A percentile compares a stretch with the other conserved stretches of the same genome.
Evolutionary conservation across 2,113 vertebrate genomes (phyloP).

Genomic region (Nymphicus hollandicus): DNA sequence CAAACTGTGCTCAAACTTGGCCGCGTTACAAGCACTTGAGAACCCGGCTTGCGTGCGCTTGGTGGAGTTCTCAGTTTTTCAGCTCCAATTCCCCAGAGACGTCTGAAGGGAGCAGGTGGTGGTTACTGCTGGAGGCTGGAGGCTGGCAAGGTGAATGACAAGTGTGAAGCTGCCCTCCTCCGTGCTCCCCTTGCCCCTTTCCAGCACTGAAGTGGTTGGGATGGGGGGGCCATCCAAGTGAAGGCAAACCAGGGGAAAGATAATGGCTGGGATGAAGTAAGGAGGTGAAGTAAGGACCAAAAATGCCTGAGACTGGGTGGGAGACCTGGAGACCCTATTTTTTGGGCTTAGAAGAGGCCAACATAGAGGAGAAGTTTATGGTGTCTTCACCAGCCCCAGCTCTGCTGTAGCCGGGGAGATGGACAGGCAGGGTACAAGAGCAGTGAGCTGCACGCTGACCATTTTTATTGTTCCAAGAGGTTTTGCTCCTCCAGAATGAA

Average conservation of each 20-base stretch:
- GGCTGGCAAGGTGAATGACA: neutral
- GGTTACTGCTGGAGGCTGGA: neutral
- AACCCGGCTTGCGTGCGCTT: neutral
- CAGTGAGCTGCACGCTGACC: neutral
- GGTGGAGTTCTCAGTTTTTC: neutral
- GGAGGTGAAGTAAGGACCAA: neutral
- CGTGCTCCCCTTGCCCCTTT: neutral
- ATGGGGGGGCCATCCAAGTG: neutral
- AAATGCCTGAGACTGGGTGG: neutral
- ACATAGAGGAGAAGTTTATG: neutral
- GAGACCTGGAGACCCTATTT: neutral
- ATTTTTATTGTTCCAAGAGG: neutral
- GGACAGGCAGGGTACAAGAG: neutral
- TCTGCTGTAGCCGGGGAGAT: neutral
- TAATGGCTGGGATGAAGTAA: neutral
- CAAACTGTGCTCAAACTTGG: slow-evolving; percentile 57
- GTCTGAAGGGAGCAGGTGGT: neutral
- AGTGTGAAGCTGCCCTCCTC: neutral
- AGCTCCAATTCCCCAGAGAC: neutral
- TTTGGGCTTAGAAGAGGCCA: neutral
- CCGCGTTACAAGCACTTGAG: neutral
- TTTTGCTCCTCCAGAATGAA: neutral
- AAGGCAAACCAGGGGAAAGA: neutral
- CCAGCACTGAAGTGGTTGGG: neutral
- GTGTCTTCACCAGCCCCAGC: neutral